Conservation (phyloP, 1,140 invertebrate genomes). For the Stratiolaelaps scimitus region DNA sequence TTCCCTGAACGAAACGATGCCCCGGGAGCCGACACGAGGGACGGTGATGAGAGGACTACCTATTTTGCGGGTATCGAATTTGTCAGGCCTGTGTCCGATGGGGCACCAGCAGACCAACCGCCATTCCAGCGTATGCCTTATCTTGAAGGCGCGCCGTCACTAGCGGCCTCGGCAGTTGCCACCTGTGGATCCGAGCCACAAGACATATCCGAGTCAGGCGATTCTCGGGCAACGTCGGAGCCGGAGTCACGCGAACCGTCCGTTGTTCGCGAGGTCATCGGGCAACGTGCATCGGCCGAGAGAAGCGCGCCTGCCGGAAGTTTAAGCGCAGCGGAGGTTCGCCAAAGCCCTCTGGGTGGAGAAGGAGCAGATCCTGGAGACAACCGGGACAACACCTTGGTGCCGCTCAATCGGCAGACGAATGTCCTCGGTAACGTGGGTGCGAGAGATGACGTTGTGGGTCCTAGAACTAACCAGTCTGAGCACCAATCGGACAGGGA, state of each 20-base stretch:
- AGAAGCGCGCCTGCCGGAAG: background rate
- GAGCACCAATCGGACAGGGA: too few species aligned
- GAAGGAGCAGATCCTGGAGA: background rate
- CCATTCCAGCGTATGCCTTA: background rate
- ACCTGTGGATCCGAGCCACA: too few species aligned
- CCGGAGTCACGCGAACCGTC: background rate
- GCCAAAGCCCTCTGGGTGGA: conserved; percentile 15
- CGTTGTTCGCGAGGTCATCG: conserved; percentile 8
- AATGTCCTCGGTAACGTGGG: too few species aligned
- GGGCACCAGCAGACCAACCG: background rate
- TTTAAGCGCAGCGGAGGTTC: background rate
- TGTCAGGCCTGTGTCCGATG: conserved; percentile 10
- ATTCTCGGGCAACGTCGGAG: background rate
- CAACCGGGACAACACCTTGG: too few species aligned
- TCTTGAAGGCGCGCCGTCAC: too few species aligned
- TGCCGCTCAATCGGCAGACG: too few species aligned
- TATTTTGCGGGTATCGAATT: conserved; percentile 3
- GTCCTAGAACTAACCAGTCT: too few species aligned
- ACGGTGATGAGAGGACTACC: background rate
- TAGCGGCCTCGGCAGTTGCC: too few species aligned
- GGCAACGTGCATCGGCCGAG: conserved; percentile 8
- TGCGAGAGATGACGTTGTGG: too few species aligned
- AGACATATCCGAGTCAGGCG: too few species aligned
- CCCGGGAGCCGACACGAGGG: too few species aligned
- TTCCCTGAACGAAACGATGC: too few species aligned